A percentile compares a stretch with the other conserved stretches of the same genome.
These are phyloP conservation scores for Rotaria sp. DNA, from an alignment of 2,888 invertebrate species.

Conservation along the genomic window DNA sequence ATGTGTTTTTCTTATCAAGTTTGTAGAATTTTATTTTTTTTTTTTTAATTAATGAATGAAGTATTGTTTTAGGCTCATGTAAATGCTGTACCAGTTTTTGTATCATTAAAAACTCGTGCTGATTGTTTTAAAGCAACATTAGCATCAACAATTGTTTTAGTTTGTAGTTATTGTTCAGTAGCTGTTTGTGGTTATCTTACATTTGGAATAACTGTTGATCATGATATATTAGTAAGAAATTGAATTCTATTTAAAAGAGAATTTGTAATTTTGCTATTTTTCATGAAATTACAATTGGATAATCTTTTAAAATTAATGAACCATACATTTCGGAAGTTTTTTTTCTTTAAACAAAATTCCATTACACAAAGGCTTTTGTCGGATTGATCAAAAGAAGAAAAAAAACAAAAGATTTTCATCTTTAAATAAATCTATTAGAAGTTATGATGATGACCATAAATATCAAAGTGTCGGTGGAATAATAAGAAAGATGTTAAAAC, in stretches of 20 bases:
- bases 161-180: slow-evolving; percentile 54
- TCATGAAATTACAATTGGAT: too few relatives aligned
- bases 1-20: slow-evolving; percentile 65
- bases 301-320: too few relatives aligned
- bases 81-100: slow-evolving; percentile 62
- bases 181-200: slow-evolving; percentile 61
- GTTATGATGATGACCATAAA: too few relatives aligned
- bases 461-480: too few relatives aligned
- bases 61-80: slow-evolving; percentile 59
- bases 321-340: too few relatives aligned
- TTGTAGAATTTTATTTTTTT: slow-evolving; percentile 40
- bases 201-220: slow-evolving; percentile 60
- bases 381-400: too few relatives aligned
- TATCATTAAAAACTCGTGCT: slow-evolving; percentile 60
- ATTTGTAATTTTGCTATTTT: too few relatives aligned
- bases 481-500: too few relatives aligned
- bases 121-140: slow-evolving; percentile 58
- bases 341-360: too few relatives aligned
- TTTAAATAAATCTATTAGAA: too few relatives aligned
- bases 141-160: slow-evolving; percentile 58
- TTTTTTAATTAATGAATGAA: neutral
- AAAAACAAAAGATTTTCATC: too few relatives aligned
- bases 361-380: too few relatives aligned
- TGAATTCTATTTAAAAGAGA: neutral
- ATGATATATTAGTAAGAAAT: slow-evolving; percentile 56